phyloP scores from a whole-genome alignment of 2,113 vertebrate genomes.

The Lagenorhynchus albirostris region DNA sequence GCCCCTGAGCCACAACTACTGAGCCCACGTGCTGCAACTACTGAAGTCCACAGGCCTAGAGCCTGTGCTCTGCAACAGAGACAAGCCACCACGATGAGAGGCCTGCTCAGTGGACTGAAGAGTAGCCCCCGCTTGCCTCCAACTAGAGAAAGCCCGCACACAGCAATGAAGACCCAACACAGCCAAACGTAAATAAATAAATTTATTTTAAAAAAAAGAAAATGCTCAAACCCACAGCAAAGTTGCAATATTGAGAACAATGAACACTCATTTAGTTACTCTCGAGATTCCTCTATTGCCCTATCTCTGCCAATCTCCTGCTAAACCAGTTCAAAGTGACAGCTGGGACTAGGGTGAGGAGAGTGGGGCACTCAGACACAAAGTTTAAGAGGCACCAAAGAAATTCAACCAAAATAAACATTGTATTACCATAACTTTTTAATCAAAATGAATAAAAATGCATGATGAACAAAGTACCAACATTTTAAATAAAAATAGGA shows the following conservation, averaged over 20 bases:
- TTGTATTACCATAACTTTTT: not conserved
- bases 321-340: not conserved
- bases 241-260: not conserved
- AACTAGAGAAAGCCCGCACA: too few species aligned
- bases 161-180: too few species aligned
- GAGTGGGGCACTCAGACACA: not conserved
- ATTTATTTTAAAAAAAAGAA: not conserved
- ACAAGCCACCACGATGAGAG: too few species aligned
- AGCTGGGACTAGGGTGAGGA: not conserved
- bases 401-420: not conserved
- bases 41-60: too few species aligned
- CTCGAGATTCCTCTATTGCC: accelerated
- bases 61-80: too few species aligned
- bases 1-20: too few species aligned
- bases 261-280: not conserved
- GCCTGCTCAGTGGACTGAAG: too few species aligned
- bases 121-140: too few species aligned
- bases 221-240: not conserved
- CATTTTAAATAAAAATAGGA: not conserved
- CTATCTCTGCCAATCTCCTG: not conserved
- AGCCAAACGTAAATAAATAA: too few species aligned
- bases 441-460: not conserved
- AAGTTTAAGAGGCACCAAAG: not conserved
- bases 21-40: too few species aligned
- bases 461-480: not conserved